These are phyloP conservation scores for Cyaniris semiargus DNA, from an alignment of 2,888 invertebrate genomes.

Conservation along the genomic window DNA sequence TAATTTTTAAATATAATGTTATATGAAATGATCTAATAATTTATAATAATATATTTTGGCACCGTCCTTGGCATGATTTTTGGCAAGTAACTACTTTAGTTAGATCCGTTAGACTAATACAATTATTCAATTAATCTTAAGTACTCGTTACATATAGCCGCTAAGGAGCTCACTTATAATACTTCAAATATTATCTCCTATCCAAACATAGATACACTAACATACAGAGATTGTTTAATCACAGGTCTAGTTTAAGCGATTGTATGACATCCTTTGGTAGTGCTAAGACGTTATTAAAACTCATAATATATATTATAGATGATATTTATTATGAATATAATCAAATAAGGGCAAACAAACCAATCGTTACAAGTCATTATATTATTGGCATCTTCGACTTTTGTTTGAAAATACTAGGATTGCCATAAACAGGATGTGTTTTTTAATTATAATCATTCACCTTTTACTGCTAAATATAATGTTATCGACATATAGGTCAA, in stretches of 20 bases:
- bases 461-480: no score
- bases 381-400: no score
- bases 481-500: not conserved
- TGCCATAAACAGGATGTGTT: no score
- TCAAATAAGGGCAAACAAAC: no score
- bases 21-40: not conserved
- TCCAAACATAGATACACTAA: not conserved
- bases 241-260: conserved; percentile 20
- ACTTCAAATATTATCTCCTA: conserved; percentile 13
- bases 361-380: no score
- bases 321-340: no score
- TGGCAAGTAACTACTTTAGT: conserved; percentile 3
- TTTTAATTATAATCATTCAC: no score
- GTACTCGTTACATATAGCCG: conserved; percentile 18
- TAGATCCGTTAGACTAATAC: conserved; percentile 3
- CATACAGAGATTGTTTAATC: not conserved
- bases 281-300: conserved; percentile 1
- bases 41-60: conserved; percentile 13
- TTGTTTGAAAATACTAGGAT: no score
- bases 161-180: conserved; percentile 10
- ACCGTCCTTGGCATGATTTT: conserved; percentile 24
- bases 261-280: not conserved
- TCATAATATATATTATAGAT: no score
- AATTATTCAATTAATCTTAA: conserved; percentile 14
- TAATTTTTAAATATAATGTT: not conserved